These are phyloP conservation scores for Ceratina australensis DNA, from an alignment of 1,140 invertebrate genomes.

Conservation along the genomic window DNA sequence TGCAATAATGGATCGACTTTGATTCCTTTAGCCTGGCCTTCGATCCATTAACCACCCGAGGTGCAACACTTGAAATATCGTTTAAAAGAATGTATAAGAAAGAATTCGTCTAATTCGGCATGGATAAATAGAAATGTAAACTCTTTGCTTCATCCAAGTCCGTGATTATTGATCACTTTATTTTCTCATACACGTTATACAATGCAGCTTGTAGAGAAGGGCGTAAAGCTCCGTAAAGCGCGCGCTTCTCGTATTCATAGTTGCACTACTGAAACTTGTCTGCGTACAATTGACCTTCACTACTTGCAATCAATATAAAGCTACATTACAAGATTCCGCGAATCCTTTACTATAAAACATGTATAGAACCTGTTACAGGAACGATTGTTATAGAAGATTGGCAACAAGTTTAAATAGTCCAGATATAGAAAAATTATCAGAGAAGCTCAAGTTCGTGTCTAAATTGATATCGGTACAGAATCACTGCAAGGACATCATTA, in stretches of 20 bases:
- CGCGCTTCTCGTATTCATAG: conserved; percentile 26
- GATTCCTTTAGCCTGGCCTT: not conserved
- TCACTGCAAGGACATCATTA: too few relatives aligned
- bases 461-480: too few relatives aligned
- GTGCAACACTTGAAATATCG: too few relatives aligned
- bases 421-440: too few relatives aligned
- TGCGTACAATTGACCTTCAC: conserved; percentile 37
- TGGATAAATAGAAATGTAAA: not conserved
- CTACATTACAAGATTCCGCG: not conserved
- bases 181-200: not conserved
- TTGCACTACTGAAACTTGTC: conserved; percentile 44
- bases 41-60: too few relatives aligned
- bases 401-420: too few relatives aligned
- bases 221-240: not conserved
- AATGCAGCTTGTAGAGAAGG: not conserved
- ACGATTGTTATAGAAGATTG: too few relatives aligned
- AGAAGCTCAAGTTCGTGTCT: not conserved
- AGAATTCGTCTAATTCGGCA: too few relatives aligned
- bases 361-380: too few relatives aligned
- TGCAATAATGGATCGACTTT: conserved; percentile 6
- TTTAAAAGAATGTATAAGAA: too few relatives aligned
- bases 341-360: not conserved
- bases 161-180: not conserved
- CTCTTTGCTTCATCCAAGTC: not conserved
- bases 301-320: conserved; percentile 43